Percentiles rank a stretch among this genome's conserved stretches.
Evolutionary conservation across 1,140 invertebrate genomes (phyloP).

Genomic region (Drosophila trapezifrons): DNA sequence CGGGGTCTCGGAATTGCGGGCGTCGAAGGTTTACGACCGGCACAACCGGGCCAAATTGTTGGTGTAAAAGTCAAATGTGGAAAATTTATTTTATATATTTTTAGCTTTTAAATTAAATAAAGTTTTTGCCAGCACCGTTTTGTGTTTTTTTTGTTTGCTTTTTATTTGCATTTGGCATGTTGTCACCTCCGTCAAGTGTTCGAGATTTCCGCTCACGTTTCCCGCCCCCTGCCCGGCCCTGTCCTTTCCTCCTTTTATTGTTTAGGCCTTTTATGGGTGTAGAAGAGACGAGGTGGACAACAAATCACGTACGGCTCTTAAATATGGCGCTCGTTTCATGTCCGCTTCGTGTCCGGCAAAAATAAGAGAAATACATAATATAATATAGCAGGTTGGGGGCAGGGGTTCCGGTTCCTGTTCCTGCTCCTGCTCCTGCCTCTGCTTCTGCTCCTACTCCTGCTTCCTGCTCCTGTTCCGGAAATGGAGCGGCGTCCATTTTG

Average conservation of each 20-base stretch:
- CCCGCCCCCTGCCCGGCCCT: no score
- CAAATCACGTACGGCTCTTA: slow-evolving; percentile 77
- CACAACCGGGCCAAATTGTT: slow-evolving; percentile 66
- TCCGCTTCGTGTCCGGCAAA: slow-evolving; percentile 68
- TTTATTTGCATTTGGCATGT: slow-evolving; percentile 74
- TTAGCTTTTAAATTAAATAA: slow-evolving; percentile 80
- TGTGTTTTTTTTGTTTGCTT: background rate
- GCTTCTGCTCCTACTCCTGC: background rate
- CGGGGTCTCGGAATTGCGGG: slow-evolving; percentile 14
- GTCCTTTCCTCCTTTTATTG: slow-evolving; percentile 56
- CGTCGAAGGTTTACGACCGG: slow-evolving; percentile 64
- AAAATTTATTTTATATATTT: slow-evolving; percentile 79
- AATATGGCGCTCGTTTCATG: slow-evolving; percentile 77
- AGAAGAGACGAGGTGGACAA: slow-evolving; percentile 19
- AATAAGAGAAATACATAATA: slow-evolving; percentile 61
- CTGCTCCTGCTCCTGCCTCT: background rate
- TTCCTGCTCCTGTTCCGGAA: slow-evolving; percentile 7
- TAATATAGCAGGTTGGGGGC: slow-evolving; percentile 17
- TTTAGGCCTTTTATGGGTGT: slow-evolving; percentile 66
- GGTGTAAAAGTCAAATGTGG: slow-evolving; percentile 80
- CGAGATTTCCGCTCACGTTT: slow-evolving; percentile 69
- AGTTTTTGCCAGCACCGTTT: slow-evolving; percentile 45
- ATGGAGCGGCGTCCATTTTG: slow-evolving; percentile 68
- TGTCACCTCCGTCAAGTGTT: slow-evolving; percentile 58
- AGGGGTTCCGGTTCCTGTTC: slow-evolving; percentile 16